Conservation (phyloP, 2,797 vertebrate species). For the Sebastolobus altivelis region DNA sequence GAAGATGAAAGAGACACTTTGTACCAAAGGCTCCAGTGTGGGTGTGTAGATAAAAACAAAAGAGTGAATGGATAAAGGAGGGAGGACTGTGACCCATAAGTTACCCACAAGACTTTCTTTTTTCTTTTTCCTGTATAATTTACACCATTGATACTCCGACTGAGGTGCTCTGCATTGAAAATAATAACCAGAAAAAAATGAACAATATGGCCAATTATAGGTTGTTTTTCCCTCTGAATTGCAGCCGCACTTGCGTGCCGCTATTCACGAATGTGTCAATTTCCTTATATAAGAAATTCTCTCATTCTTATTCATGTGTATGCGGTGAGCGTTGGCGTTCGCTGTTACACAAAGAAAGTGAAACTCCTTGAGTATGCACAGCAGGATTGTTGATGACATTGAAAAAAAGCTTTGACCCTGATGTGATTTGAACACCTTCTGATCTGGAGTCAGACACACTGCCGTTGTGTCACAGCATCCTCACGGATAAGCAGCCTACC, state of each 20-base stretch:
- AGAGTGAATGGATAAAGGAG: slow-evolving; percentile 21
- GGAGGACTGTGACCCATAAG: slow-evolving; percentile 22
- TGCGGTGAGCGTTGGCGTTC: neutral
- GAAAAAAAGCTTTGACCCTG: neutral
- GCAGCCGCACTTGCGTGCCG: neutral
- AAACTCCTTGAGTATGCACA: neutral
- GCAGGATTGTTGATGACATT: neutral
- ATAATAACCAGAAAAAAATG: neutral
- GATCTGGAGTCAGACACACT: neutral
- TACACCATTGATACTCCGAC: neutral
- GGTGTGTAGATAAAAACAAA: slow-evolving; percentile 46
- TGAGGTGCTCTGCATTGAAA: neutral
- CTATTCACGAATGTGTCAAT: neutral
- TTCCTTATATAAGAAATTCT: neutral
- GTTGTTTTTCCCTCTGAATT: neutral
- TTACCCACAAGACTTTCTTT: slow-evolving; percentile 17
- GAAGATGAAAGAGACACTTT: slow-evolving; percentile 51
- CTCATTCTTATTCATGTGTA: neutral
- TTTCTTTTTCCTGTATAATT: neutral
- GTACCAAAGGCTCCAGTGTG: slow-evolving; percentile 36
- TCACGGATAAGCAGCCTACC: neutral
- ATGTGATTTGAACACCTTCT: neutral
- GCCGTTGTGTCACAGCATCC: neutral
- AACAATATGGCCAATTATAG: neutral
- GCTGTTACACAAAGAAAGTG: neutral